Evolutionary conservation across 1,140 invertebrate genomes (phyloP).

Genomic region (Monomorium pharaonis): DNA sequence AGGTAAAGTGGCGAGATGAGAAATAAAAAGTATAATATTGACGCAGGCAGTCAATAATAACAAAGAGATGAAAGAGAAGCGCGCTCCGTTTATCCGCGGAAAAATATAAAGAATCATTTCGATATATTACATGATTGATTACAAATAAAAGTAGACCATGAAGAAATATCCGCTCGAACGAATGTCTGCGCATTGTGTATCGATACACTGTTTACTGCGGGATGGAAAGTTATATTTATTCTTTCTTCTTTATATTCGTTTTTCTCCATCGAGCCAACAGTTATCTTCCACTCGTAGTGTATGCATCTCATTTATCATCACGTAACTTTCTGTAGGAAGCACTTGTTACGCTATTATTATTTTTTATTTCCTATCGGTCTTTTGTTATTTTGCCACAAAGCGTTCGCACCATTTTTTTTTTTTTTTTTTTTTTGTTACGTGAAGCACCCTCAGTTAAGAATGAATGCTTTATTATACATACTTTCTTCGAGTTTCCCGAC

Average conservation of each 20-base stretch:
- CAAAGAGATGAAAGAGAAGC: background rate
- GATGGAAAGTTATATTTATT: slow-evolving; percentile 30
- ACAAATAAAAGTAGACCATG: slow-evolving; percentile 32
- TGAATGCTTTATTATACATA: background rate
- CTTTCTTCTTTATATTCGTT: background rate
- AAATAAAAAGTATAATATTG: slow-evolving; percentile 7
- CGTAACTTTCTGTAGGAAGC: background rate
- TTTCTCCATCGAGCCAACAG: background rate
- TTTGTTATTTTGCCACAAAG: background rate
- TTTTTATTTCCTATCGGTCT: background rate
- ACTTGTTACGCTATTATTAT: background rate
- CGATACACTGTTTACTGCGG: slow-evolving; percentile 6
- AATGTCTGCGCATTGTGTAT: background rate
- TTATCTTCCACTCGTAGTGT: background rate
- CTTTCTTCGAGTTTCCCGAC: slow-evolving; percentile 17
- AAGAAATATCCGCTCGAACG: slow-evolving; percentile 38
- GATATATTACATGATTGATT: slow-evolving; percentile 38
- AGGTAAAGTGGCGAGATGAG: background rate
- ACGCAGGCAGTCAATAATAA: background rate
- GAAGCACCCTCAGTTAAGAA: background rate
- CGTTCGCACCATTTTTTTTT: background rate
- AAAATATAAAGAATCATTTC: slow-evolving; percentile 24
- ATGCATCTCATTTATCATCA: background rate
- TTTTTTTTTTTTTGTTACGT: background rate
- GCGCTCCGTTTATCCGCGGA: background rate